Base-by-base conservation (phyloP, 2,113 vertebrate genomes). In the Ifrita kowaldi region DNA sequence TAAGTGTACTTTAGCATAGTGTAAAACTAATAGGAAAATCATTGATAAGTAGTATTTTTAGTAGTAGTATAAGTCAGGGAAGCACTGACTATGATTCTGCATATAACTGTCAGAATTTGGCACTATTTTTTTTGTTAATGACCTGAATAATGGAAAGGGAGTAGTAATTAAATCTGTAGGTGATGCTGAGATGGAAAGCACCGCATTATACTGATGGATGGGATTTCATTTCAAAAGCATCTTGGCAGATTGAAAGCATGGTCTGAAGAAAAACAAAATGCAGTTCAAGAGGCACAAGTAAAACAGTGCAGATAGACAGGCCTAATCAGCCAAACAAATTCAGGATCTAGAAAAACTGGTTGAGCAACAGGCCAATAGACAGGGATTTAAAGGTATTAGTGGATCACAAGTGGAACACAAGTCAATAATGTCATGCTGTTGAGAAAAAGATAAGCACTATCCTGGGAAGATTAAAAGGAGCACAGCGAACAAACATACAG, bases 331-430 rank as follows among this genome's bases (percentile, higher is more conserved):
- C 78, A 59, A 80, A 90, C 52, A 85, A 47, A 95, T 63, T 75
- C 65, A 85, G 82, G 82, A 79, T 90, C 93, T 82, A 50, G 88
- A 82, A 87, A 94, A 95, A 90, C 69, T 90, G 78, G 28, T 60
- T 92, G 88, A 93, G 83, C 74, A 95, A 75, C 74, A 18, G 62
- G 74, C 85, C 85, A 87, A 78, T 27, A 93, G 82, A 75, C 39
- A 71, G 85, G 90, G 93, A 93, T 96, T 96, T 93, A 92, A 90
- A 93, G 78, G 91, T 91, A 95, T 95, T 96, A 95, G 94, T 79
- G 88, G 88, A 95, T 95, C 94, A 95, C 78, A 93, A 95, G 93
- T 93, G 85, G 85, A 90, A 93, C 88, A 79, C 75, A 75, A 94
- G 93, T 96, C 93, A 95, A 90, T 93, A 95, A 93, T 78, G 88